Evolutionary conservation across 1,140 invertebrate genomes (phyloP), one percentile per base, ranked within the genome.

Genomic region (Planococcus citri): DNA sequence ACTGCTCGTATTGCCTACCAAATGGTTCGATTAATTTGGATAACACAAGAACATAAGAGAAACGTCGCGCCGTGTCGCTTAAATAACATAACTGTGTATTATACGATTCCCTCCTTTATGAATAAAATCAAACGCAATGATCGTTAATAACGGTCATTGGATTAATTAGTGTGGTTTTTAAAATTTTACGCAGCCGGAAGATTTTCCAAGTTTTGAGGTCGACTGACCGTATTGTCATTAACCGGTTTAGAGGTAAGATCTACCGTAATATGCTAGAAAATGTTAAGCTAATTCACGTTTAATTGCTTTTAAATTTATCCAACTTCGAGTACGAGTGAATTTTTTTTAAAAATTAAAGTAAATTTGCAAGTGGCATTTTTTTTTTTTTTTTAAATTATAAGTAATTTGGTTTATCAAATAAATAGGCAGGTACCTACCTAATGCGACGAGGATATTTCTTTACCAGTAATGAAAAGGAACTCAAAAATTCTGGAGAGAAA

Each of bases 121-220:
- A 51, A 51, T 51, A 4, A 17, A 17, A 51, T 51, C 41, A 17
- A 17, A 51, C 17, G 41, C 41, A 51, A 51, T 20, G 41, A 51
- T 51, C 17, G 6, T 51, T 51, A 51, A 51, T 51, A 51, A 51
- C 41, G 41, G 41, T 51, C 41, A 51, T n/a, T 51, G 41, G 41
- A 51, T 51, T 51, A 51, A 51, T 51, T 51, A 51, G 41, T 20
- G 41, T 51, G 41, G n/a, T 51, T 51, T 51, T 51, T 51, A 20
- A 51, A 51, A 17, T 51, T 51, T 51, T 17, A 51, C n/a, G 17
- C n/a, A 51, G 41, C 41, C n/a, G 41, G n/a, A 51, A 51, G n/a
- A 51, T 51, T 51, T 51, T 51, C 41, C 12, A 51, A 51, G 41
- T 51, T 20, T 51, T 51, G 12, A 20, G 41, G 41, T 51, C 41